A percentile compares a stretch with the other conserved stretches of the same genome.
Conservation (phyloP, 92 coral and sea anemone species). For the Zoanthus sociatus region DNA sequence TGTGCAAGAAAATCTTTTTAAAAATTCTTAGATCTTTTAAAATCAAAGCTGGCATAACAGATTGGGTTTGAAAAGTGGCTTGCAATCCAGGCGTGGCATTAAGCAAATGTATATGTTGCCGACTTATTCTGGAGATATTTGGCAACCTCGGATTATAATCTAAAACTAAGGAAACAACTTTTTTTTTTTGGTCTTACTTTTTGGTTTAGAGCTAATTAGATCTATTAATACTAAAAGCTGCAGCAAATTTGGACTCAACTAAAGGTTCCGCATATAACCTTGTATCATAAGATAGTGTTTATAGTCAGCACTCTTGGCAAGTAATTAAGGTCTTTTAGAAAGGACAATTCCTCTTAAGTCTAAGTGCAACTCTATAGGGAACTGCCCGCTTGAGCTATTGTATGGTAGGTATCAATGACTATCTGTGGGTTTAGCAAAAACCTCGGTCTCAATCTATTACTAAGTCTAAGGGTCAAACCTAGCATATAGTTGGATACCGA, state of each 20-base stretch:
- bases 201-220: background rate
- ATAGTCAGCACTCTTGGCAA: slow-evolving; percentile 28
- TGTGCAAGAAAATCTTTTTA: background rate
- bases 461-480: no score
- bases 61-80: background rate
- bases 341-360: slow-evolving; percentile 35
- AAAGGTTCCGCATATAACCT: no score
- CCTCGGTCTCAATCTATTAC: no score
- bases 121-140: slow-evolving; percentile 3
- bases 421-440: no score
- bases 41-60: background rate
- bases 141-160: slow-evolving; percentile 33
- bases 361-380: background rate
- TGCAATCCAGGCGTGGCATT: no score
- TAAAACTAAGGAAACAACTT: background rate
- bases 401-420: background rate
- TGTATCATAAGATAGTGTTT: slow-evolving; percentile 6
- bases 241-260: slow-evolving; percentile 17
- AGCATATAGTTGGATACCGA: no score
- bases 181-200: background rate
- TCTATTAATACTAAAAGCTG: background rate
- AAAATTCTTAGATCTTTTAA: background rate
- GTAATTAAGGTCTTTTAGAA: background rate
- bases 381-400: slow-evolving; percentile 27
- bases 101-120: background rate